phyloP scores from a whole-genome alignment of 2,113 vertebrate species.

The Etia nguti region DNA sequence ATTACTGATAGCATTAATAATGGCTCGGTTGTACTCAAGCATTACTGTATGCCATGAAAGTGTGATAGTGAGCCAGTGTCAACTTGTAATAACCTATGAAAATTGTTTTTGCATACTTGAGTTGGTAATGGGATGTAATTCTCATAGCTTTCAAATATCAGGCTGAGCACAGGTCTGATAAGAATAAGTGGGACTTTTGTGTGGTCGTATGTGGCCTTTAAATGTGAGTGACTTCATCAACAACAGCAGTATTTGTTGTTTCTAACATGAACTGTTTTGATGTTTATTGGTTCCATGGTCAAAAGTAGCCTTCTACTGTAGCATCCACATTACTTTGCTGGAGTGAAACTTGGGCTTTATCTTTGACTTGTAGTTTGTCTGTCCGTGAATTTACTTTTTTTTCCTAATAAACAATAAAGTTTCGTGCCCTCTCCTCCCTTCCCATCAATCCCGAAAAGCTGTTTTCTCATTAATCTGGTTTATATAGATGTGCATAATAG shows the following conservation, averaged over 20 bases:
- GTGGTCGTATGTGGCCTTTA: background rate
- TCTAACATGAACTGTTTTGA: background rate
- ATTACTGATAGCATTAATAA: background rate
- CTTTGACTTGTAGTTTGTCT: background rate
- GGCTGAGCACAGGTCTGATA: background rate
- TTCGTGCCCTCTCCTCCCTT: background rate
- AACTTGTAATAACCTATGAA: background rate
- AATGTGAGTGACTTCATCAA: background rate
- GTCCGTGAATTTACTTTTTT: too few species aligned
- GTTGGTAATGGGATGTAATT: background rate
- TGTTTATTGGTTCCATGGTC: background rate
- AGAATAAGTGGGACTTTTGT: background rate
- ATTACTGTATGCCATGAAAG: background rate
- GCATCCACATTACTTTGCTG: background rate
- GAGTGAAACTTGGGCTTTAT: background rate
- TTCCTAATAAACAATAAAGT: background rate
- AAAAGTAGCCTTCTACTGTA: background rate
- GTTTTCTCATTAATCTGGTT: too few species aligned
- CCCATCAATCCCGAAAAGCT: fast-evolving
- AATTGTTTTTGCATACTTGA: background rate
- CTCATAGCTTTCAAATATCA: background rate
- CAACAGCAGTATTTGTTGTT: background rate
- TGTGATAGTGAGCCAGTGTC: background rate
- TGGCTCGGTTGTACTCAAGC: background rate
- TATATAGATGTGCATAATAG: background rate